phyloP scores from a whole-genome alignment of 2,888 invertebrate genomes.

The Chloroclysta siterata region DNA sequence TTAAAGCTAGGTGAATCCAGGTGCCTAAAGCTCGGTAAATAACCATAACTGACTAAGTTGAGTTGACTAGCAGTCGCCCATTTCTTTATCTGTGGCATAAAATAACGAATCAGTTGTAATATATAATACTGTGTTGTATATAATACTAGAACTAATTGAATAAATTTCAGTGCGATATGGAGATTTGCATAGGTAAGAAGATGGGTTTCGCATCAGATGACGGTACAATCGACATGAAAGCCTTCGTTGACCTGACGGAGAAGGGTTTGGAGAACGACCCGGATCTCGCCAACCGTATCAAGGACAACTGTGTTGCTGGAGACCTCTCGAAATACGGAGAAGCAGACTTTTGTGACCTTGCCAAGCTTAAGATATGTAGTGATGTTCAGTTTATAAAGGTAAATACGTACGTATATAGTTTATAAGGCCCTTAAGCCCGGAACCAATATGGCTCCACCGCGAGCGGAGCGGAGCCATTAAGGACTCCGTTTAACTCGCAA shows the following conservation, averaged over 20 bases:
- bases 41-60: too few relatives aligned
- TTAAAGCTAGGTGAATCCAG: too few relatives aligned
- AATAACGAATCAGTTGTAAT: too few relatives aligned
- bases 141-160: neutral
- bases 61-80: too few relatives aligned
- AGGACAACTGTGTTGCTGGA: slow-evolving; percentile 46
- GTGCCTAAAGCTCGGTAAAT: too few relatives aligned
- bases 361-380: slow-evolving; percentile 43
- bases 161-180: slow-evolving; percentile 49
- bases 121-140: too few relatives aligned
- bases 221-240: slow-evolving; percentile 46
- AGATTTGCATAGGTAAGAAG: slow-evolving; percentile 50
- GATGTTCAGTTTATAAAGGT: slow-evolving; percentile 37
- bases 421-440: too few relatives aligned
- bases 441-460: too few relatives aligned
- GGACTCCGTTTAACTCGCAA: too few relatives aligned
- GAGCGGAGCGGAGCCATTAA: too few relatives aligned
- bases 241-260: slow-evolving; percentile 28
- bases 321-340: slow-evolving; percentile 45
- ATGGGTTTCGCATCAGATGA: slow-evolving; percentile 44
- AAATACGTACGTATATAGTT: too few relatives aligned
- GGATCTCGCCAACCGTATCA: slow-evolving; percentile 35
- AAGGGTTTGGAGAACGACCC: slow-evolving; percentile 29
- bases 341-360: slow-evolving; percentile 45
- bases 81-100: too few relatives aligned